A percentile compares a stretch with the other conserved stretches of the same genome.
These are phyloP conservation scores for Augochlora pura DNA, from an alignment of 1,140 invertebrate species.

Conservation along the genomic window DNA sequence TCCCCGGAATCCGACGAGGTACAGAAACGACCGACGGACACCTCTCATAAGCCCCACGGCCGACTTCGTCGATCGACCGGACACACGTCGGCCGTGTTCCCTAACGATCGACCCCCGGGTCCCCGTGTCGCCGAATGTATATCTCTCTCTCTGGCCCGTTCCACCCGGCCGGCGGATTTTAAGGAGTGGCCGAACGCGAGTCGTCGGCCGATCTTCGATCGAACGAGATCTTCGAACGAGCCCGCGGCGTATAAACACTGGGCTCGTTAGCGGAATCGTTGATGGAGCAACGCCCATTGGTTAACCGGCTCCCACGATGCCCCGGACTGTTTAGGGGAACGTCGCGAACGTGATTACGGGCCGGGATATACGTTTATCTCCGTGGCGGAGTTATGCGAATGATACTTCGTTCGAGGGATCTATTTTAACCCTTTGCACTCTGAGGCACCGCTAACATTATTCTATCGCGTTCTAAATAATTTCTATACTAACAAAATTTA, in stretches of 20 bases:
- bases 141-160: neutral
- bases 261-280: slow-evolving; percentile 31
- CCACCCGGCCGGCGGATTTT: neutral
- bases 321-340: slow-evolving; percentile 4
- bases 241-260: slow-evolving; percentile 25
- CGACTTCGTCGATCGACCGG: neutral
- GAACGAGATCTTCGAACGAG: neutral
- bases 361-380: no score
- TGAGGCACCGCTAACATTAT: no score
- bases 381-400: no score
- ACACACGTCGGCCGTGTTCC: neutral
- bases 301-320: slow-evolving; percentile 8
- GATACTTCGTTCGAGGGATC: no score
- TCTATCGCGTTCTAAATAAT: no score
- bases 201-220: neutral
- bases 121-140: neutral
- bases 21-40: slow-evolving; percentile 16
- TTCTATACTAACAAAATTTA: no score
- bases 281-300: slow-evolving; percentile 1
- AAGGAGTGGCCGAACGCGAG: neutral
- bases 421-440: no score
- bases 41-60: neutral
- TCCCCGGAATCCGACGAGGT: slow-evolving; percentile 19
- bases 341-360: neutral
- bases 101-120: neutral